phyloP scores from a whole-genome alignment of 2,113 vertebrate species.

The Cinclus cinclus region DNA sequence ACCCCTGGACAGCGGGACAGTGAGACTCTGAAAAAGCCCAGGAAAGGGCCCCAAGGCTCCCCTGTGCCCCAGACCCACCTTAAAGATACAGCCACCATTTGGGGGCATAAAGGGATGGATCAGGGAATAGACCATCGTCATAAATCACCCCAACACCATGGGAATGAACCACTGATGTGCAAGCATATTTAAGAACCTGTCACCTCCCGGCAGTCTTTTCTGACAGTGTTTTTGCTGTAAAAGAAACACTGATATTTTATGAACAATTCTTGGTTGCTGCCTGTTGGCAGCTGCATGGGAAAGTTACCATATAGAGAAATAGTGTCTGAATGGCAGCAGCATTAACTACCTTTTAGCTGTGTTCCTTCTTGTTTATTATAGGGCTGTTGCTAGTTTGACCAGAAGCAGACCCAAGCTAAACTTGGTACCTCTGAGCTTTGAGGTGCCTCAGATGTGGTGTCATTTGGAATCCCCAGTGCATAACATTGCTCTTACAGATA shows the following conservation, averaged over 20 bases:
- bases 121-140: neutral
- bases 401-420: neutral
- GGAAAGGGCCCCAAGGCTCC: neutral
- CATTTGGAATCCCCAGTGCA: neutral
- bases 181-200: neutral
- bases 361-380: neutral
- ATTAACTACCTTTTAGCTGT: neutral
- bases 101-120: neutral
- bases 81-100: neutral
- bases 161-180: neutral
- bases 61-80: neutral
- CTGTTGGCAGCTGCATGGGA: neutral
- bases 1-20: rapidly evolving
- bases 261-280: neutral
- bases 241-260: neutral
- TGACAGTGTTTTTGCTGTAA: neutral
- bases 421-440: neutral
- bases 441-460: neutral
- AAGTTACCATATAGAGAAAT: neutral
- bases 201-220: neutral
- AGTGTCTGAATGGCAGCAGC: neutral
- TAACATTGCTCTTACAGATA: neutral
- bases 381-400: neutral
- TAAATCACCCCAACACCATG: neutral
- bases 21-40: neutral